A percentile compares a stretch with the other conserved stretches of the same genome.
Conservation (phyloP, 2,797 vertebrate genomes). For the Gallinago nigripennis region DNA sequence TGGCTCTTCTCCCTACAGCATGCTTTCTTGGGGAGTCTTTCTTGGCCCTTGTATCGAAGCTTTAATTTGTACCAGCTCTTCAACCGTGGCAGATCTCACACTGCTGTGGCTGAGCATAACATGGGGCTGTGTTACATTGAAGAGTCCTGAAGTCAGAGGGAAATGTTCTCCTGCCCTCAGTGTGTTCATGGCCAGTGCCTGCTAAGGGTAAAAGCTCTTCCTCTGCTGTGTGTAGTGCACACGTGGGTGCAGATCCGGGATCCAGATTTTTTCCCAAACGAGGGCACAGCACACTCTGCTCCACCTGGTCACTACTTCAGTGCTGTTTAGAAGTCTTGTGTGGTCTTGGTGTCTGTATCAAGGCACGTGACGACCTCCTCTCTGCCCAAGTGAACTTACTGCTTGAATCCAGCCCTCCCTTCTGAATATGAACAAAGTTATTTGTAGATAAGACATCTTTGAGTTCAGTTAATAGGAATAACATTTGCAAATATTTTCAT, state of each 20-base stretch:
- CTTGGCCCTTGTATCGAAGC: background rate
- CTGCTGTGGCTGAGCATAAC: background rate
- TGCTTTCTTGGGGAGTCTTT: rapidly evolving
- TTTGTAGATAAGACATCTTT: background rate
- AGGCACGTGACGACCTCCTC: background rate
- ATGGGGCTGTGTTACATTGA: background rate
- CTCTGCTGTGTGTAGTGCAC: background rate
- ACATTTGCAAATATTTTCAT: background rate
- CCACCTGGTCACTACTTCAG: background rate
- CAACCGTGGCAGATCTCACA: rapidly evolving
- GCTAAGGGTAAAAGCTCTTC: background rate
- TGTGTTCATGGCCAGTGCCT: background rate
- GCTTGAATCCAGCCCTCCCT: background rate
- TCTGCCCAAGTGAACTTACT: background rate
- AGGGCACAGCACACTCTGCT: background rate
- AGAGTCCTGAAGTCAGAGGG: background rate
- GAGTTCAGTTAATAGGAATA: background rate
- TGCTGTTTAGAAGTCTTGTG: background rate
- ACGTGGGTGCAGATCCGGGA: rapidly evolving
- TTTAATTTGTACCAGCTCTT: background rate
- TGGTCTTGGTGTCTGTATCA: background rate
- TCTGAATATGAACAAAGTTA: background rate
- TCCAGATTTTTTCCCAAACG: background rate
- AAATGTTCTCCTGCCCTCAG: background rate
- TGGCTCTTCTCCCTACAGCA: background rate